Percentiles rank a stretch among this genome's conserved stretches.
Conservation (phyloP, 2,797 vertebrate species). For the Melanotaenia trifasciata region DNA sequence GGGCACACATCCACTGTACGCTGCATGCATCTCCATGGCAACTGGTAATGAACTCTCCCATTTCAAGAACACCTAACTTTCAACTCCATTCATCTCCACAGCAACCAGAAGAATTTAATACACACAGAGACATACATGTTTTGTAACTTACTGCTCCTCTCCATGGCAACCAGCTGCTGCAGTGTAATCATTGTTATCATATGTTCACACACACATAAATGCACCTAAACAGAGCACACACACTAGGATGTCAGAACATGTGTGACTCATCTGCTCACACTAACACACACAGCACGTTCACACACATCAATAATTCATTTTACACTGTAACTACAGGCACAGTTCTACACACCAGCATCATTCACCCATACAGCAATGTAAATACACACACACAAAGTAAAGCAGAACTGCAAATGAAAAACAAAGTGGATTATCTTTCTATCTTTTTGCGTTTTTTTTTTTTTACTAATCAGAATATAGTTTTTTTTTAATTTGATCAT, state of each 20-base stretch:
- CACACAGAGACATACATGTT: not conserved
- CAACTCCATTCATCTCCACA: slow-evolving; percentile 12
- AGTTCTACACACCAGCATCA: no score
- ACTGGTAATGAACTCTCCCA: slow-evolving; percentile 80
- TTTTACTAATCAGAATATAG: no score
- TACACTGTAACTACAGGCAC: no score
- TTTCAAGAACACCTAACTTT: slow-evolving; percentile 4
- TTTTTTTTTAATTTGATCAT: no score
- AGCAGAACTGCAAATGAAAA: not conserved
- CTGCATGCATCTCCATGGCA: slow-evolving; percentile 94
- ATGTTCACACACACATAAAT: not conserved
- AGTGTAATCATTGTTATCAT: no score
- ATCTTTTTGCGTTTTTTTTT: no score
- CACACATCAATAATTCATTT: no score
- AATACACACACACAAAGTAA: no score
- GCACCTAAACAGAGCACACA: not conserved
- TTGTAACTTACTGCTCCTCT: not conserved
- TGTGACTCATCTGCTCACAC: not conserved
- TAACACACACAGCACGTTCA: no score
- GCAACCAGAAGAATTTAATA: slow-evolving; percentile 6
- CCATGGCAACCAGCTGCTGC: slow-evolving; percentile 20
- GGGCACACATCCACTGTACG: slow-evolving; percentile 96
- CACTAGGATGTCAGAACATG: no score
- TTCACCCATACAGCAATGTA: no score
- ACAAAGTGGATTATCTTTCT: no score